Percentiles rank a stretch among this genome's conserved stretches.
phyloP scores from a whole-genome alignment of 2,888 invertebrate species.

The Drosophila villosipedis region DNA sequence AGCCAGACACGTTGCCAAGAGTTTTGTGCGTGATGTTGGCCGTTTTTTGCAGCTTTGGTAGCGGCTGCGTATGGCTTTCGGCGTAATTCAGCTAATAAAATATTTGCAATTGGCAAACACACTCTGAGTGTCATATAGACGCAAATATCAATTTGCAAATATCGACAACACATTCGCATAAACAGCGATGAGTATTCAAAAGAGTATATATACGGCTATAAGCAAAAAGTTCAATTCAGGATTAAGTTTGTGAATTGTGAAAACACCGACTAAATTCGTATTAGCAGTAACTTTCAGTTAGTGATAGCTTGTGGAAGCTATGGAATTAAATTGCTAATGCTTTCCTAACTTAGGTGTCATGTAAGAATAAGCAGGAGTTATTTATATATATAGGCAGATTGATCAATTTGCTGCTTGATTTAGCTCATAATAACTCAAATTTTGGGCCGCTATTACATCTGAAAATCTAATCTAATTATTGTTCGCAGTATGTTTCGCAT shows the following conservation, averaged over 20 bases:
- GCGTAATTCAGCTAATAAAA: constrained; percentile 32
- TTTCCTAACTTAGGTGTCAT: neutral
- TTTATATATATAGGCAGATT: too few relatives aligned
- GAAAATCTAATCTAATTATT: neutral
- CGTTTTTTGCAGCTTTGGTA: constrained; percentile 25
- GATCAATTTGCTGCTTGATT: neutral
- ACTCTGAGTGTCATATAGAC: constrained; percentile 7
- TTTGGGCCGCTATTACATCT: neutral
- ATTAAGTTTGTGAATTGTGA: neutral
- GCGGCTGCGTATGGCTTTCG: constrained; percentile 6
- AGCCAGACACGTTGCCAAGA: constrained; percentile 11
- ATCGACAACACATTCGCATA: constrained; percentile 7
- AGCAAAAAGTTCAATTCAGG: neutral
- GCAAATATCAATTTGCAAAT: constrained; percentile 12
- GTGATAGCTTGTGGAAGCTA: neutral
- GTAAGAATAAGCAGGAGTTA: neutral
- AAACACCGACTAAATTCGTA: neutral
- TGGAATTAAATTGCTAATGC: neutral
- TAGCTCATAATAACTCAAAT: neutral
- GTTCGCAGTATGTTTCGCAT: neutral
- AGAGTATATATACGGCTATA: neutral
- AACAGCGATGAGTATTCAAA: constrained; percentile 1
- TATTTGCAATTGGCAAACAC: constrained; percentile 27
- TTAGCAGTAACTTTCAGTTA: neutral
- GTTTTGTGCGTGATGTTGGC: constrained; percentile 22